Evolutionary conservation across 92 coral and sea anemone genomes (phyloP), one percentile per base, ranked within the genome.

Genomic region (Pocillopora meandrina): DNA sequence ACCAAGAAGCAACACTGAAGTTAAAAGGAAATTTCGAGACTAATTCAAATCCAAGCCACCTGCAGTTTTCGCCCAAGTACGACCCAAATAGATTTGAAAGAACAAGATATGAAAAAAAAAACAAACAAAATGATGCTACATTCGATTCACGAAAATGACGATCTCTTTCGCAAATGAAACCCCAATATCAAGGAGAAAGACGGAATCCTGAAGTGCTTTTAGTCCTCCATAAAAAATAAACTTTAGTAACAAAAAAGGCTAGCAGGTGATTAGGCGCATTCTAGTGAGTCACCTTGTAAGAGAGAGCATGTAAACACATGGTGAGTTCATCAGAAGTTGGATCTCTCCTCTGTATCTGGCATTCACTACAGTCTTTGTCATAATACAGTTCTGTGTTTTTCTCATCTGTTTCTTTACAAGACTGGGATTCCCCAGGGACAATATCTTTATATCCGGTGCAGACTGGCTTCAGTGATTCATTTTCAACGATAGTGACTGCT

Each of bases 261-360:
- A 62, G 21, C 8, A 21, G 9, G 20, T 62, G 16, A 57, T 17
- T 9, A 8, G 42, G 9, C 60, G 64, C 19, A 67, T 67, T 31
- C 23, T 20, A 69, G 64, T 63, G 34, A 42, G 52, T 42, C 52
- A 94, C 98, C 98, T 94, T 96, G 79, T 96, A 96, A 0, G 95
- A 91, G 61, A 95, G 75, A 13, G 98, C 98, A 77, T 96, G 98
- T 49, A 96, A 93, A 86, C 92, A 96, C 98, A 96, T 96, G 60
- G 86, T 94, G 74, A 96, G 83, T 78, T 96, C 98, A 21, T 73
- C 74, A 0, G 89, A 90, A 10, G 96, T 94, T 19, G 98, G 98
- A 65, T 96, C 98, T 12, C 96, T 91, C 21, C 98, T 89, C 59
- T 33, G 66, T 31, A 96, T 83, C 33, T 74, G 94, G 65, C 98